Percentiles rank a stretch among this genome's conserved stretches.
phyloP scores from a whole-genome alignment of 2,113 vertebrate genomes.

The Pantherophis guttatus region DNA sequence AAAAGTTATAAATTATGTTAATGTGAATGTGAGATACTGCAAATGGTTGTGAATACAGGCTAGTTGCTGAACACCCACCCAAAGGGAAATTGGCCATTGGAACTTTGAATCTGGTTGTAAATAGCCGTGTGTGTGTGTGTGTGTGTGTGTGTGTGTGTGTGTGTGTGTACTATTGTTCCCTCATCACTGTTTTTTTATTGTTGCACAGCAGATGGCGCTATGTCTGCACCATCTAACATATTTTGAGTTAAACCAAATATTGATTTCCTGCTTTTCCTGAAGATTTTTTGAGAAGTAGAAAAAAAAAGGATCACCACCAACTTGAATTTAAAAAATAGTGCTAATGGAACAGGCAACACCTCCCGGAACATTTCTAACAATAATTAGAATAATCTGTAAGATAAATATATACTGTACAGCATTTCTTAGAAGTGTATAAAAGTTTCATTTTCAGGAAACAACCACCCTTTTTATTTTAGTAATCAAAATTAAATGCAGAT shows the following conservation, averaged over 20 bases:
- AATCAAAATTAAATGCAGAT: background rate
- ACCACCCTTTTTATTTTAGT: background rate
- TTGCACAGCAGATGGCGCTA: conserved; percentile 23
- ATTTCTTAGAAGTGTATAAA: background rate
- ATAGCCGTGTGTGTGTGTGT: background rate
- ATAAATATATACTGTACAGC: background rate
- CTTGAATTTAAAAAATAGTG: background rate
- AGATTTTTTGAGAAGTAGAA: background rate
- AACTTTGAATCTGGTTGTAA: background rate
- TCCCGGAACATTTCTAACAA: background rate
- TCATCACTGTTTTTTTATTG: background rate
- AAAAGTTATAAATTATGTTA: background rate
- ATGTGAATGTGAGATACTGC: background rate
- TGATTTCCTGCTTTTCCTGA: background rate
- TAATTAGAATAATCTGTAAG: background rate
- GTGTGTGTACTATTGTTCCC: background rate
- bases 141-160: too few species aligned
- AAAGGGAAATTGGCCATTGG: background rate
- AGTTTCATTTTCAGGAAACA: background rate
- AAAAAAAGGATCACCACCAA: background rate
- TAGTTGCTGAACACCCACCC: background rate
- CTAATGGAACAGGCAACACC: background rate
- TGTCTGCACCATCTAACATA: background rate
- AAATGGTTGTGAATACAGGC: background rate
- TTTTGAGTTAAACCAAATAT: background rate